Evolutionary conservation across 2,113 vertebrate genomes (phyloP), one percentile per base, ranked within the genome.

Genomic region (Echinops telfairi): DNA sequence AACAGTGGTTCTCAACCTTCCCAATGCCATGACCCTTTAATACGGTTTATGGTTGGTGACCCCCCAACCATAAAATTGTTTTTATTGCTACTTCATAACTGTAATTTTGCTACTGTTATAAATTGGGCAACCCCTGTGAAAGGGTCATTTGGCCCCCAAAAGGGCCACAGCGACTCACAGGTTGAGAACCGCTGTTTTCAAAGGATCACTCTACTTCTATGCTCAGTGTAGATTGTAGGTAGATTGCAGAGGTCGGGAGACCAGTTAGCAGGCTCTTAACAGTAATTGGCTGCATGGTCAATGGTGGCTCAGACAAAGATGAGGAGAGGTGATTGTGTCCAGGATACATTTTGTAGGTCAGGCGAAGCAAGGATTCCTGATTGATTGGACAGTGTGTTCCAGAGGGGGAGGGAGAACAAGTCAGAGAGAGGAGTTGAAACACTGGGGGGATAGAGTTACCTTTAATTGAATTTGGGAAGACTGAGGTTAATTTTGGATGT

Each of bases 391-490:
- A 7, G 60, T 38, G 16, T 27, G 22, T 75, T 86, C 70, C 47
- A 53, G 20, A 93, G 60, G 53, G 62, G 53, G 20, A 14, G 12
- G 47, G 47, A 53, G 10, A 14, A 53, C 9, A 14, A 53, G 47
- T 53, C 47, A 53, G 47, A 90, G 36, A 90, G 60, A 78, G 38
- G 60, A 33, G 43, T 77, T 77, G 68, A 25, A 53, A 14, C 47
- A 83, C 6, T 78, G 7, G 83, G 36, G 27, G 47, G 36, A 33
- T 29, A 73, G 62, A 86, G n/a, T n/a, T 38, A 19, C 38, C 62
- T 90, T 95, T 33, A 90, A 62, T n/a, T 29, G 38, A 77, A 90
- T 77, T 71, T 19, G 60, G 77, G 27, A 77, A 82, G 60, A 20
- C 20, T 7, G 31, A 73, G 22, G 78, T 86, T 1, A n/a, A 2